These are phyloP conservation scores for Danio jaintianensis DNA, from an alignment of 2,797 vertebrate species.

Conservation along the genomic window DNA sequence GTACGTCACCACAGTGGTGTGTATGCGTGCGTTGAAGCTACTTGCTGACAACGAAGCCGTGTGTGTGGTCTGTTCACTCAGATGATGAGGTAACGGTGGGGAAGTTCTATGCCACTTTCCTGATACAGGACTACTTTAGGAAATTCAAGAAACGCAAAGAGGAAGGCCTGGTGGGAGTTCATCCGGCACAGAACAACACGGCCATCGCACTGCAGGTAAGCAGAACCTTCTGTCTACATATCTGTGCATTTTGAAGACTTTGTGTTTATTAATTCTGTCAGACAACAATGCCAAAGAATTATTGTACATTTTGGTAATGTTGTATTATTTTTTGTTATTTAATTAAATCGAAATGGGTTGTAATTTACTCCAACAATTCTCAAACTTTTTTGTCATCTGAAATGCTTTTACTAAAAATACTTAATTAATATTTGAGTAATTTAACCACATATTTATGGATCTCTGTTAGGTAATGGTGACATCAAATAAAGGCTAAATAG, in stretches of 20 bases:
- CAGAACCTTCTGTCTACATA: background rate
- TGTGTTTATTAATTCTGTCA: background rate
- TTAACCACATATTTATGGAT: background rate
- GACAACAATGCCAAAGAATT: too few relatives aligned
- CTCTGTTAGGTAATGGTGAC: background rate
- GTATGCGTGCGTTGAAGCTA: slow-evolving; percentile 62
- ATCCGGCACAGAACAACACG: slow-evolving; percentile 93
- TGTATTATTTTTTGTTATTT: background rate
- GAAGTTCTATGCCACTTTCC: slow-evolving; percentile 99
- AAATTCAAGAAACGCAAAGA: slow-evolving; percentile 99
- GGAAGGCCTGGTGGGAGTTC: slow-evolving; percentile 96
- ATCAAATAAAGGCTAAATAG: too few relatives aligned
- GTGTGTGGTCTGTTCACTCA: slow-evolving; percentile 99
- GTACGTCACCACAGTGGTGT: slow-evolving; percentile 8
- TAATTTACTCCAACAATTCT: background rate
- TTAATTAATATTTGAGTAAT: background rate
- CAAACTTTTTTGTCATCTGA: background rate
- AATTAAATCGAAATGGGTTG: background rate
- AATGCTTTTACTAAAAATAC: background rate
- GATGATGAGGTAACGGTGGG: slow-evolving; percentile 99
- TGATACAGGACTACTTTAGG: slow-evolving; percentile 99
- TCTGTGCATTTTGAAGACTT: background rate
- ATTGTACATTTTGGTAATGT: background rate
- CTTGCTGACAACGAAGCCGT: slow-evolving; percentile 92
- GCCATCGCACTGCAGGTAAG: slow-evolving; percentile 95